A percentile compares a stretch with the other conserved stretches of the same genome.
Evolutionary conservation across 2,888 invertebrate species (phyloP).

Genomic region (Scaeva pyrastri): DNA sequence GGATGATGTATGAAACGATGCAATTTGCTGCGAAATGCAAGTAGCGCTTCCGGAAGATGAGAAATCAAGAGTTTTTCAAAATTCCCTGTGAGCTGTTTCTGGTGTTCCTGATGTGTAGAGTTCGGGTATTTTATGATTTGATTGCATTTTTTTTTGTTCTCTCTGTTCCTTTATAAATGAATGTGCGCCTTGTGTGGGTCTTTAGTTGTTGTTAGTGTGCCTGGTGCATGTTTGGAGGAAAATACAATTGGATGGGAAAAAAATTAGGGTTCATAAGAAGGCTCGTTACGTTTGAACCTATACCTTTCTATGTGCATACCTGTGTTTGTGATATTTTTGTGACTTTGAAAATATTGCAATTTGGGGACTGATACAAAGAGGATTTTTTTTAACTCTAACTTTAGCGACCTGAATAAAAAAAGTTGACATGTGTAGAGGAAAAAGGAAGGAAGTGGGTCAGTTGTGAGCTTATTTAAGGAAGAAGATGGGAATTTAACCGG

Average conservation of each 20-base stretch:
- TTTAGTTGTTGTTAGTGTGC: too few relatives aligned
- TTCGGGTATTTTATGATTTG: conserved; percentile 25
- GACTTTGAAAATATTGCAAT: neutral
- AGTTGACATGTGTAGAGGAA: too few relatives aligned
- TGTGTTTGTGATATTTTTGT: too few relatives aligned
- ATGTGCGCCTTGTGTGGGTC: neutral
- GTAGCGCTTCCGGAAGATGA: conserved; percentile 34
- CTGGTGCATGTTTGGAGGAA: neutral
- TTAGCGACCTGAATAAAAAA: too few relatives aligned
- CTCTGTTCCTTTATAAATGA: neutral
- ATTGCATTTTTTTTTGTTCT: conserved; percentile 7
- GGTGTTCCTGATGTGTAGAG: too few relatives aligned
- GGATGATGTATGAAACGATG: conserved; percentile 69
- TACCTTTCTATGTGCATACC: too few relatives aligned
- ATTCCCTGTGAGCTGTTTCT: conserved; percentile 9
- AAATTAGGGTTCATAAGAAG: neutral
- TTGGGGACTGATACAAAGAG: neutral
- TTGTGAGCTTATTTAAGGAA: too few relatives aligned
- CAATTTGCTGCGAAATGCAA: conserved; percentile 59
- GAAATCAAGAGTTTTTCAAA: conserved; percentile 26
- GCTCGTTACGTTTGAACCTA: neutral
- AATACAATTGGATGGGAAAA: conserved; percentile 2
- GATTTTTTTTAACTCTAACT: too few relatives aligned
- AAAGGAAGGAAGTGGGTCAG: too few relatives aligned
- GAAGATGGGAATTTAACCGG: too few relatives aligned